Base-by-base conservation (phyloP, 2,797 vertebrate genomes). In the Anas capensis region DNA sequence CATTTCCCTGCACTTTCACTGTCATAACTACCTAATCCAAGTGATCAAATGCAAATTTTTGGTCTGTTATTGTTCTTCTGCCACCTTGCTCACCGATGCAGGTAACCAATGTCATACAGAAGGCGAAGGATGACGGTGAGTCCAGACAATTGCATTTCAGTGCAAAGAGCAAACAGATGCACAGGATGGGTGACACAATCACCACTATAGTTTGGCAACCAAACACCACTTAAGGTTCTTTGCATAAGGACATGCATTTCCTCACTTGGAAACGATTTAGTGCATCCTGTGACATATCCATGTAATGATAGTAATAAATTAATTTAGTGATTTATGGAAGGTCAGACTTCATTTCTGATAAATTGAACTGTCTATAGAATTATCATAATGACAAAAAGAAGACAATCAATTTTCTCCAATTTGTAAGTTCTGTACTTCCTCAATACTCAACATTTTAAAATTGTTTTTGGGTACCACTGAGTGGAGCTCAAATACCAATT, bases 401-500 rank as follows among this genome's bases (percentile, higher is more conserved):
- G 6, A 62, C n/a, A 15, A 79, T 4, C 14, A 23, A 5, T 86
- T 68, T 69, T 88, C 7, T 36, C 76, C 33, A 21, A 11, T 66
- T 72, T 86, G 9, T 60, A 64, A 65, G 31, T 66, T 88, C 61
- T 48, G 19, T 8, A 13, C 13, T 93, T 62, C 33, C 33, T 86
- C 46, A 54, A 23, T 46, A 62, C 4, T 81, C 26, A 93, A 54
- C 6, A 51, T 69, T 80, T 88, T 68, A 79, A 34, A n/a, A 36
- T 5, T 86, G 33, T 18, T 91, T 93, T 90, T 34, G 62, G 57
- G 70, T 73, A 49, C 92, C 95, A 97, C 95, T 94, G 87, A 96
- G 95, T 93, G 93, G 95, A 94, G 90, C 96, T 95, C 95, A 96
- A 86, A 94, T 94, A 96, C 77, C 90, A 94, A 64, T 82, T 91